Evolutionary conservation across 2,888 invertebrate species (phyloP), one percentile per base, ranked within the genome.

Genomic region (Esperia sulphurella): DNA sequence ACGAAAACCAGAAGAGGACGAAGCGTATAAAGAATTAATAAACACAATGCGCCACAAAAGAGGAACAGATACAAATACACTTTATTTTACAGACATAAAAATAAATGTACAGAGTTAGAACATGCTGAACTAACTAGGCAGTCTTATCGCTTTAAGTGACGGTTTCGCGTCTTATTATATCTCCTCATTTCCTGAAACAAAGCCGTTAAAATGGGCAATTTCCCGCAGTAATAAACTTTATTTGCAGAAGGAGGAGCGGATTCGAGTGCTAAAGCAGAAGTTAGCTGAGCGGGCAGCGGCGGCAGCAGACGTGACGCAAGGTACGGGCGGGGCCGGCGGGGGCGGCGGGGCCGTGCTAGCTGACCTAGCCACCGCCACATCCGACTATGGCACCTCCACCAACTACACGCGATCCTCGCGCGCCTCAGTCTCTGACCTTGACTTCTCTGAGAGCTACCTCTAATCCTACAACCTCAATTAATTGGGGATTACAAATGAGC

Each of bases 391-490:
- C 80, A 95, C 95, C 64, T 95, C 95, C 62, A 94, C 94, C 71
- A 92, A 94, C 78, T 93, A 94, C 86, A 95, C 95, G 62, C 92
- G 95, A 70, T 95, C 95, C 58, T 95, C 95, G 55, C 92, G 95
- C 66, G 95, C 95, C 74, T 95, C 95, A 77, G 95, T 95, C 79
- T 96, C 96, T 54, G 96, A 96, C 84, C 92, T 95, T 73, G 96
- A 96, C 81, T 95, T 96, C 83, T 96, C 96, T 58, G 96, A 96
- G 80, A 95, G 96, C 75, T 96, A 96, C 84, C 92, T 96, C 71
- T 96, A 82, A 79, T 7, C 35, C 39, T 39, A 14, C 13, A 7
- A 8, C 31, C 31, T 31, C 33, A 8, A 10, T 33, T 33, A 10
- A 10, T 6, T 33, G 10, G 1, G 33, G 33, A n/a, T 21, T 21